phyloP scores from a whole-genome alignment of 2,888 invertebrate genomes.

The Schrankia costaestrigalis region DNA sequence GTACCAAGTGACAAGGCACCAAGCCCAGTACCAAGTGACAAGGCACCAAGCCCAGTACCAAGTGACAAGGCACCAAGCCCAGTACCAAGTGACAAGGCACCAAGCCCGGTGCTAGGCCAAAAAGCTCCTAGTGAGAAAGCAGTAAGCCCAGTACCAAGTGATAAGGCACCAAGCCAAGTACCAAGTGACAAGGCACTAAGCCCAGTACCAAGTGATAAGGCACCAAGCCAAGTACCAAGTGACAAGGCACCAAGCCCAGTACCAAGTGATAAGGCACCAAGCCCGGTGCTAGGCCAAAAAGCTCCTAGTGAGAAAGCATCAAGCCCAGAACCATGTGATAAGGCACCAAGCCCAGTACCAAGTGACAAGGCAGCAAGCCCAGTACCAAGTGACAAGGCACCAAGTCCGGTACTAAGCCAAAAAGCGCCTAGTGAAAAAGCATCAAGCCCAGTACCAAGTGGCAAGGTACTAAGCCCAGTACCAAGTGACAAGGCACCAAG shows the following conservation, averaged over 20 bases:
- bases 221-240: no score
- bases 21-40: slow-evolving; percentile 6
- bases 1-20: slow-evolving; percentile 9
- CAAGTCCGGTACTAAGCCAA: no score
- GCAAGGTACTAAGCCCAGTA: slow-evolving; percentile 6
- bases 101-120: not conserved
- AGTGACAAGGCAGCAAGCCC: slow-evolving; percentile 5
- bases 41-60: not conserved
- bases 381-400: not conserved
- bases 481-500: slow-evolving; percentile 7
- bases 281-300: not conserved
- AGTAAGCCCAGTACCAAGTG: not conserved
- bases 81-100: not conserved
- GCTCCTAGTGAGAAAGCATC: not conserved
- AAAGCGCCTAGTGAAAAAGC: slow-evolving; percentile 5
- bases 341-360: not conserved
- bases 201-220: not conserved
- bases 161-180: not conserved
- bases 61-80: not conserved
- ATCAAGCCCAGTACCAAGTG: slow-evolving; percentile 1
- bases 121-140: not conserved
- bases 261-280: not conserved
- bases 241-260: slow-evolving; percentile 3
- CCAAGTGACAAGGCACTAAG: not conserved
- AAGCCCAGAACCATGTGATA: slow-evolving; percentile 2